Base-by-base conservation (phyloP, 2,113 vertebrate genomes). In the Butorides virescens region DNA sequence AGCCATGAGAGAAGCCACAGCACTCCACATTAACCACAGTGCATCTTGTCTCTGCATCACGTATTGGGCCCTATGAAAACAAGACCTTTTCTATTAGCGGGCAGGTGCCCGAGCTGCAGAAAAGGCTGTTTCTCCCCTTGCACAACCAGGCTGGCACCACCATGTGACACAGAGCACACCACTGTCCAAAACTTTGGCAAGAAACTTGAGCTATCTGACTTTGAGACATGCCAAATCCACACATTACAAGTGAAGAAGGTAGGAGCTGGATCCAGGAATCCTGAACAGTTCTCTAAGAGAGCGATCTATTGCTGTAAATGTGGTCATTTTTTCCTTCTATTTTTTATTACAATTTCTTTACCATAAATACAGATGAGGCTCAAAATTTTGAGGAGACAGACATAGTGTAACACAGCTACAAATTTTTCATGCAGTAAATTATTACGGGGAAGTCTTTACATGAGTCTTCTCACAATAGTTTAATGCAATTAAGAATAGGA, bases 151-250 rank as follows among this genome's bases (percentile, higher is more conserved):
- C 3, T 46, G 18, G 16, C 17, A 32, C 23, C 9, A 12, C 17
- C n/a, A 19, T 1, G 0, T 18, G 12, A 42, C 26, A 42, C 4
- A 42, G 49, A 52, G 10, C 5, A 18, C 36, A 82, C 1, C 11
- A 67, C 13, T 30, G 20, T 15, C 9, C 0, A 0, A n/a, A 3
- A 15, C 23, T 50, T 68, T 26, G n/a, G 20, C 11, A 50, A 88
- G 66, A 82, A 67, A 34, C 9, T 7, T 12, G 6, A 82, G 9
- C 6, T n/a, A 7, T n/a, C 42, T 78, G 52, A 80, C 32, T 65
- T 53, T 11, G 50, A 66, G 42, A 67, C 1, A 2, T 9, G 12
- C 5, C 42, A 94, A 81, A 95, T 9, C 5, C 26, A n/a, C 46
- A 36, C 15, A 34, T 16, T 27, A 21, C 6, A 22, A 23, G 10